A percentile compares a stretch with the other conserved stretches of the same genome.
phyloP scores from a whole-genome alignment of 2,888 invertebrate species.

The Drosophila subquinaria region DNA sequence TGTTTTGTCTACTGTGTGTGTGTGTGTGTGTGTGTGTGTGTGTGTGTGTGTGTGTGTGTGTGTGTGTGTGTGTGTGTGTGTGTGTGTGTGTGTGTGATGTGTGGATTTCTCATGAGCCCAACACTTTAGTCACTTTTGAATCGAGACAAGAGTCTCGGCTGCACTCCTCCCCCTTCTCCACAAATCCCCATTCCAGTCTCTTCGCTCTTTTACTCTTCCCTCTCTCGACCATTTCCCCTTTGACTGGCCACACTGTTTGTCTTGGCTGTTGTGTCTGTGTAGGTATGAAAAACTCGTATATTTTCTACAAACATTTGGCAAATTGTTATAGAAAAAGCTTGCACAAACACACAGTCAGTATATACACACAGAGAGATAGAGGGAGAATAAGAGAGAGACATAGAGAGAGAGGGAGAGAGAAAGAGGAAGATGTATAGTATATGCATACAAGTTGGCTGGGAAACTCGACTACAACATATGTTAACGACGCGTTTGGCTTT shows the following conservation, averaged over 20 bases:
- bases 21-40: no score
- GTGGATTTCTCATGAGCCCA: slow-evolving; percentile 44
- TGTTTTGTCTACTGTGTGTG: slow-evolving; percentile 22
- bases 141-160: slow-evolving; percentile 39
- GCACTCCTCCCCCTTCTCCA: neutral
- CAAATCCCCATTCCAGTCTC: neutral
- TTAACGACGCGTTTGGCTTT: slow-evolving; percentile 66
- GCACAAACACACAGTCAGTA: slow-evolving; percentile 34
- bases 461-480: slow-evolving; percentile 71
- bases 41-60: slow-evolving; percentile 21
- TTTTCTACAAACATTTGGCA: slow-evolving; percentile 71
- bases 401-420: neutral
- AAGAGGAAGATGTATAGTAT: slow-evolving; percentile 6
- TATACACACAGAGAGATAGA: slow-evolving; percentile 6
- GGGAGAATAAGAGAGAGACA: no score
- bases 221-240: neutral
- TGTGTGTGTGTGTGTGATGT: slow-evolving; percentile 21
- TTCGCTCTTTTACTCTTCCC: neutral
- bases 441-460: slow-evolving; percentile 51
- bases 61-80: no score
- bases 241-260: slow-evolving; percentile 15
- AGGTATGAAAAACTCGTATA: slow-evolving; percentile 58
- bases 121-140: slow-evolving; percentile 71
- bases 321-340: slow-evolving; percentile 69
- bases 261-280: slow-evolving; percentile 19